Percentiles rank a stretch among this genome's conserved stretches.
Evolutionary conservation across 1,140 invertebrate species (phyloP).

Genomic region (Himalopsyche phryganea): DNA sequence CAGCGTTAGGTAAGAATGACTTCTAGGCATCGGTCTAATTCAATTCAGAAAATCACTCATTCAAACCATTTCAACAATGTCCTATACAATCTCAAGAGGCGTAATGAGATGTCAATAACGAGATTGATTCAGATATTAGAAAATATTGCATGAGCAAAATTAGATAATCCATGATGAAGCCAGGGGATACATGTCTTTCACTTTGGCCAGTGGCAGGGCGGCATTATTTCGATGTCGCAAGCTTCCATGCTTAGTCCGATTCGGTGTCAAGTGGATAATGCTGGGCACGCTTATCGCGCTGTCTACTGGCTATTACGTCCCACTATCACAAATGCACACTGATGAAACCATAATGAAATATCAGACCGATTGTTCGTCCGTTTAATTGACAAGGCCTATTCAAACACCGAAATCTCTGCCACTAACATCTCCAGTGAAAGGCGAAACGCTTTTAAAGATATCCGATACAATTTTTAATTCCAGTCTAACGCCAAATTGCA

Average conservation of each 20-base stretch:
- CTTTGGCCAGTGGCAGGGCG: constrained; percentile 12
- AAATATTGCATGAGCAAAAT: constrained; percentile 11
- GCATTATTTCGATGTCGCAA: constrained; percentile 5
- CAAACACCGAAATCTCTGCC: constrained; percentile 4
- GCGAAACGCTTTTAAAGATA: background rate
- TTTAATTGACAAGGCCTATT: constrained; percentile 16
- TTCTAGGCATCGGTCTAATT: no score
- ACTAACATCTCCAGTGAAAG: constrained; percentile 8
- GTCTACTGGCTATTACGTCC: background rate
- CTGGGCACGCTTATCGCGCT: constrained; percentile 15
- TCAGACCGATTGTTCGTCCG: background rate
- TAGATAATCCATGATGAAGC: constrained; percentile 11
- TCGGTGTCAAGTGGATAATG: constrained; percentile 26
- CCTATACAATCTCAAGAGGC: constrained; percentile 2
- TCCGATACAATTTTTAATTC: constrained; percentile 9
- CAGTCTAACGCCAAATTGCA: constrained; percentile 1
- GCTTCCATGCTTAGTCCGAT: background rate
- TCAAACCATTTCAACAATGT: no score
- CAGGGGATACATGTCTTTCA: constrained; percentile 14
- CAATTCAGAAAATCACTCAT: no score
- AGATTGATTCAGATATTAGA: constrained; percentile 4
- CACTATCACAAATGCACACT: constrained; percentile 4
- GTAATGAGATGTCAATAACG: constrained; percentile 18
- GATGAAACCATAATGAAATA: constrained; percentile 20
- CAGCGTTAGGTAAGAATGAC: no score